A percentile compares a stretch with the other conserved stretches of the same genome.
These are phyloP conservation scores for Micromesistius poutassou DNA, from an alignment of 2,797 vertebrate species.

Conservation along the genomic window DNA sequence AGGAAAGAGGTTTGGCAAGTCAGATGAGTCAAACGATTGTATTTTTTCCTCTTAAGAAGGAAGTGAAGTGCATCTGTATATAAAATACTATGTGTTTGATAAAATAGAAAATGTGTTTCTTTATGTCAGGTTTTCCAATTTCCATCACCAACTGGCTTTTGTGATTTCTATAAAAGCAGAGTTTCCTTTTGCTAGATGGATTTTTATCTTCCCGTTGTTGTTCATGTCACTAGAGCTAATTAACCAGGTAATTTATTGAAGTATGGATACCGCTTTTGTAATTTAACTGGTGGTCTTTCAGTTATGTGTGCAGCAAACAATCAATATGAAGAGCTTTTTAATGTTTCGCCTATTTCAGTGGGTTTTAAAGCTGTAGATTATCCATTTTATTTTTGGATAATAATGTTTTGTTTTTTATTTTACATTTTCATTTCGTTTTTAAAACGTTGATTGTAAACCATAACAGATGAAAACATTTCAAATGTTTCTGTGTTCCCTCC, in stretches of 20 bases:
- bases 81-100: constrained; percentile 77
- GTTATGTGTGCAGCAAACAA: constrained; percentile 37
- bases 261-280: constrained; percentile 45
- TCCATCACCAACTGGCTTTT: constrained; percentile 40
- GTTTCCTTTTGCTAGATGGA: constrained; percentile 50
- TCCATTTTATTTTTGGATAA: background rate
- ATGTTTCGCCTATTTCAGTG: constrained; percentile 6
- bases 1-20: constrained; percentile 51
- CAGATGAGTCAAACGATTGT: constrained; percentile 56
- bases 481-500: no score
- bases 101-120: constrained; percentile 68
- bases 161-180: constrained; percentile 60
- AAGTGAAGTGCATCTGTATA: constrained; percentile 72
- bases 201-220: constrained; percentile 53
- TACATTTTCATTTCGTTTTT: no score
- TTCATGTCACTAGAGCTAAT: constrained; percentile 44
- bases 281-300: constrained; percentile 41
- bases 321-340: constrained; percentile 24
- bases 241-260: constrained; percentile 60
- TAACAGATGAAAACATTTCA: no score
- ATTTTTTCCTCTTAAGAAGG: constrained; percentile 71
- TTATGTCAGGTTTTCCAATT: constrained; percentile 58
- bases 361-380: constrained; percentile 22
- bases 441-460: background rate
- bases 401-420: background rate